Conservation (phyloP, 2,888 invertebrate species). For the Cheilosia vernalis region DNA sequence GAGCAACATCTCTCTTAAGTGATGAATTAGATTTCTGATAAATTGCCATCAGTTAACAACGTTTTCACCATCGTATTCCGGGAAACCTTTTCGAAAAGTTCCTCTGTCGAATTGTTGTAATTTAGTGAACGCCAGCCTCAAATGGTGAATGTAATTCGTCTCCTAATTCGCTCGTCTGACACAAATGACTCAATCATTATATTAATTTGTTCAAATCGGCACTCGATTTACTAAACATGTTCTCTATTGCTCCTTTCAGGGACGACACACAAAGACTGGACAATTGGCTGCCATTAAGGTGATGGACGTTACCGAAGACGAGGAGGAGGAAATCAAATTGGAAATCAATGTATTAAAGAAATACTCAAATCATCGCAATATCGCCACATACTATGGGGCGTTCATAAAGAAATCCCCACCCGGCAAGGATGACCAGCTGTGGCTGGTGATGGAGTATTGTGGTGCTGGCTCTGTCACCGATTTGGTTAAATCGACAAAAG, state of each 20-base stretch:
- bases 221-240: neutral
- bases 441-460: slow-evolving; percentile 99
- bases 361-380: slow-evolving; percentile 99
- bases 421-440: slow-evolving; percentile 99
- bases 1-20: too few species aligned
- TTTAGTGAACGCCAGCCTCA: too few species aligned
- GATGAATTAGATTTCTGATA: too few species aligned
- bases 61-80: too few species aligned
- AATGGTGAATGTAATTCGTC: too few species aligned
- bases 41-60: too few species aligned
- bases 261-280: slow-evolving; percentile 99
- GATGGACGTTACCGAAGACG: slow-evolving; percentile 99
- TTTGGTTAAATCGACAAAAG: slow-evolving; percentile 99
- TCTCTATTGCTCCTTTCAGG: slow-evolving; percentile 85
- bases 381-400: slow-evolving; percentile 99
- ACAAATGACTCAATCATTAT: neutral
- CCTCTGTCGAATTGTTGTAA: too few species aligned
- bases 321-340: slow-evolving; percentile 99
- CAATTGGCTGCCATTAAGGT: slow-evolving; percentile 99
- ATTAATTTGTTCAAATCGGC: neutral
- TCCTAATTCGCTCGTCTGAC: too few species aligned
- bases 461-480: slow-evolving; percentile 99
- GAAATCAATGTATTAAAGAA: slow-evolving; percentile 99
- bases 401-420: slow-evolving; percentile 99
- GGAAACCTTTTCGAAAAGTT: too few species aligned